Conservation (phyloP, 2,888 invertebrate genomes). For the Iselma pallidipennis region DNA sequence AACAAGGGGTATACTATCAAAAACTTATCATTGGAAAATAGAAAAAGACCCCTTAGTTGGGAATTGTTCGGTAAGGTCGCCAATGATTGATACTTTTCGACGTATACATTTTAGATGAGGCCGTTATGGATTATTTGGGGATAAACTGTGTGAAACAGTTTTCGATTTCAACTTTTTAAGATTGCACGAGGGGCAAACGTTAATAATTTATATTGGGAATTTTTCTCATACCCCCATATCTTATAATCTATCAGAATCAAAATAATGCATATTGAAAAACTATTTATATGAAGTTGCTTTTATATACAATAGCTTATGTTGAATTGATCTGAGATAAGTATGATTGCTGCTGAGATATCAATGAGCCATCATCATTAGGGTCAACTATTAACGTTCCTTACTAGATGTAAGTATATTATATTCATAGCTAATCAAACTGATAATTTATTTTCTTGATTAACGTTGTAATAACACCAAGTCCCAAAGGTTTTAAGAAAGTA, state of each 20-base stretch:
- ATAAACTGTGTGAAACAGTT: conserved; percentile 11
- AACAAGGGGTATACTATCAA: conserved; percentile 37
- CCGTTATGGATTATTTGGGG: conserved; percentile 25
- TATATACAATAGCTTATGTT: too few relatives aligned
- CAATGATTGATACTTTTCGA: conserved; percentile 42
- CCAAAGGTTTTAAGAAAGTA: conserved; percentile 39
- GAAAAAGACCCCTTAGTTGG: conserved; percentile 43
- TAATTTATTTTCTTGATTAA: conserved; percentile 36
- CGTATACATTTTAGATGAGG: conserved; percentile 44
- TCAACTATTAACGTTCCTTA: conserved; percentile 2
- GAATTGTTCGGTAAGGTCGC: conserved; percentile 36
- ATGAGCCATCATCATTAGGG: too few relatives aligned
- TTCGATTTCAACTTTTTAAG: conserved; percentile 10
- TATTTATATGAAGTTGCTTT: too few relatives aligned
- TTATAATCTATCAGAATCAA: not conserved
- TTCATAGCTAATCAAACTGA: conserved; percentile 16
- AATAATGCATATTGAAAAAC: not conserved
- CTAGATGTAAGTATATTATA: not conserved
- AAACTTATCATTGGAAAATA: conserved; percentile 49
- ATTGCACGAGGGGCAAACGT: not conserved
- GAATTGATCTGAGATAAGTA: too few relatives aligned
- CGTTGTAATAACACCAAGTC: conserved; percentile 36
- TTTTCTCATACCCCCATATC: not conserved
- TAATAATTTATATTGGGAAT: not conserved
- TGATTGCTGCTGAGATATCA: too few relatives aligned